These are phyloP conservation scores for Macropus fuliginosus DNA, from an alignment of 2,797 vertebrate genomes.

Conservation along the genomic window DNA sequence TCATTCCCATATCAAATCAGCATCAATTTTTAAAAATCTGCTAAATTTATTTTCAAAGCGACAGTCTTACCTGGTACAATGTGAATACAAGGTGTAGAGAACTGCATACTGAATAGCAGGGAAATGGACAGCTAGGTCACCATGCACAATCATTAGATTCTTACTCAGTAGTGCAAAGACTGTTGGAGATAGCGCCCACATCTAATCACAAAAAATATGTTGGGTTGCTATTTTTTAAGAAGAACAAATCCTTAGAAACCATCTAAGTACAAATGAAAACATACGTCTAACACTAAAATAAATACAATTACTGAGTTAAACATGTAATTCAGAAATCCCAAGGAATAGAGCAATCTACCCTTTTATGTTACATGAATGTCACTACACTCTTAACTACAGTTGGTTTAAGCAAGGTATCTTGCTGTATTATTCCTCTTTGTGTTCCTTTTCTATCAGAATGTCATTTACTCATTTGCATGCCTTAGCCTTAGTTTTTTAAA, in stretches of 20 bases:
- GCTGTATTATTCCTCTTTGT: background rate
- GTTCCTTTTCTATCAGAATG: background rate
- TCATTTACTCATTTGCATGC: background rate
- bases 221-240: background rate
- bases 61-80: constrained; percentile 93
- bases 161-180: constrained; percentile 98
- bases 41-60: background rate
- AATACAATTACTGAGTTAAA: constrained; percentile 2
- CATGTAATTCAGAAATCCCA: background rate
- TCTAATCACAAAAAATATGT: constrained; percentile 84
- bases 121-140: constrained; percentile 93
- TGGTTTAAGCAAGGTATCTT: background rate
- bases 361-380: no score
- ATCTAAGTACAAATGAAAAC: constrained; percentile 18
- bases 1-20: constrained; percentile 3
- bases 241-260: background rate
- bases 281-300: background rate
- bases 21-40: background rate
- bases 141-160: constrained; percentile 94
- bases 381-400: constrained; percentile 2
- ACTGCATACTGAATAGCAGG: constrained; percentile 97
- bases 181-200: constrained; percentile 99
- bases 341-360: background rate
- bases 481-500: background rate
- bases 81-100: constrained; percentile 96